Evolutionary conservation across 2,888 invertebrate genomes (phyloP), one percentile per base, ranked within the genome.

Genomic region (Pachycephus smyrnensis): DNA sequence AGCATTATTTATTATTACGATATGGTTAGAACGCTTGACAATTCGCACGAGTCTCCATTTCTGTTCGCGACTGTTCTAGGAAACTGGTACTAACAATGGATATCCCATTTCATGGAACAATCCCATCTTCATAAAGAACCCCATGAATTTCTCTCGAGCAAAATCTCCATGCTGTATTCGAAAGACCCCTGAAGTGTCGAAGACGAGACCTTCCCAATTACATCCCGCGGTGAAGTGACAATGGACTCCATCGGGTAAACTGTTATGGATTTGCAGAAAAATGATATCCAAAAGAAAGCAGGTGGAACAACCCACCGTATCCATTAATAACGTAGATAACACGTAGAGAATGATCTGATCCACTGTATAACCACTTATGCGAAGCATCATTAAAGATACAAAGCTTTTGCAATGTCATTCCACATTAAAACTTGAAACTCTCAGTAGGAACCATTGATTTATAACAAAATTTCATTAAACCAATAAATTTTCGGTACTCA

Each of bases 251-350:
- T 31, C 35, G 23, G 32, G 69, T 37, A 75, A 69, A 75, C 68
- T 75, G 35, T 75, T 81, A 82, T 81, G 77, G 81, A 75, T 75
- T 78, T 73, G 77, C 75, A 69, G 77, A 83, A 80, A 77, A 73
- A 76, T 77, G 77, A 80, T 77, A 68, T 79, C 76, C 76, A 75
- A 76, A 23, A 55, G 55, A 55, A 55, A 55, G 55, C 79, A 83
- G 78, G 81, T 80, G 80, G 79, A 71, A 71, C 31, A 12, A 9
- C n/a, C 1, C 32, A 32, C 30, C 71, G 71, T 9, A 31, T 71
- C 69, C 84, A 87, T 87, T 86, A 86, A 87, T 87, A 87, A 86
- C 81, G 68, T 40, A 79, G 84, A 84, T 85, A 85, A 85, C 84
- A 85, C 81, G 80, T 83, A 79, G 82, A 79, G 82, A 84, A 84